Evolutionary conservation across 37 sponge, comb jelly and placozoan species (phyloP).

Genomic region (Agelas oroides): DNA sequence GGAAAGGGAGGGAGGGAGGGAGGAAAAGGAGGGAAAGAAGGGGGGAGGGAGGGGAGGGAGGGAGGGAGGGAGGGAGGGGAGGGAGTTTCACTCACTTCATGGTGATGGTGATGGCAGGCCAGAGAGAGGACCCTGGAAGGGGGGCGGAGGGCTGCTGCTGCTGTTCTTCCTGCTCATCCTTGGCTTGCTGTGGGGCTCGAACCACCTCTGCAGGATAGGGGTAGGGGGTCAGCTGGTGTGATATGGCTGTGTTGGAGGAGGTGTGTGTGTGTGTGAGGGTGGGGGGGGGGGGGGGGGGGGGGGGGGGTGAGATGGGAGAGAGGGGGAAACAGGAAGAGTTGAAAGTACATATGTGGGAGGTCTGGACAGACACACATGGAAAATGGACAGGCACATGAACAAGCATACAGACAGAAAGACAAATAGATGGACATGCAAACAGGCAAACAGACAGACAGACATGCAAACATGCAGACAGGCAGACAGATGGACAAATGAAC

Average conservation of each 20-base stretch:
- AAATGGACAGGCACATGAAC: too few species aligned
- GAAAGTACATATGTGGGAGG: background rate
- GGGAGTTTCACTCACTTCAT: slow-evolving; percentile 34
- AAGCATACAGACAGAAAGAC: too few species aligned
- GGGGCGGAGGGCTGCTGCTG: slow-evolving; percentile 1
- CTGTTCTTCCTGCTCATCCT: background rate
- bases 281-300: background rate
- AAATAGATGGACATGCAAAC: too few species aligned
- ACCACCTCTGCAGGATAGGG: slow-evolving; percentile 24
- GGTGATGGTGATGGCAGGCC: slow-evolving; percentile 41
- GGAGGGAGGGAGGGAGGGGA: background rate
- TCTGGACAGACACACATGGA: too few species aligned
- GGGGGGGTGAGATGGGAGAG: background rate
- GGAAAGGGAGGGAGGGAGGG: background rate
- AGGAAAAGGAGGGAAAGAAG: background rate
- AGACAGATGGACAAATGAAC: background rate
- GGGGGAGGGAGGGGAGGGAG: background rate
- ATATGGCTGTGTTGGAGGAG: background rate
- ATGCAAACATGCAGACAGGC: too few species aligned
- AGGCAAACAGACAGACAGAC: too few species aligned
- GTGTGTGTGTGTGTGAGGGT: slow-evolving; percentile 7
- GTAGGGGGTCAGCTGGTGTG: background rate
- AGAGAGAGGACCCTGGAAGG: slow-evolving; percentile 22
- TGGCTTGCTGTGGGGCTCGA: slow-evolving; percentile 5
- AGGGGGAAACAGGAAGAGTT: background rate